These are phyloP conservation scores for Acanthochromis polyacanthus DNA, from an alignment of 2,113 vertebrate species.

Conservation along the genomic window DNA sequence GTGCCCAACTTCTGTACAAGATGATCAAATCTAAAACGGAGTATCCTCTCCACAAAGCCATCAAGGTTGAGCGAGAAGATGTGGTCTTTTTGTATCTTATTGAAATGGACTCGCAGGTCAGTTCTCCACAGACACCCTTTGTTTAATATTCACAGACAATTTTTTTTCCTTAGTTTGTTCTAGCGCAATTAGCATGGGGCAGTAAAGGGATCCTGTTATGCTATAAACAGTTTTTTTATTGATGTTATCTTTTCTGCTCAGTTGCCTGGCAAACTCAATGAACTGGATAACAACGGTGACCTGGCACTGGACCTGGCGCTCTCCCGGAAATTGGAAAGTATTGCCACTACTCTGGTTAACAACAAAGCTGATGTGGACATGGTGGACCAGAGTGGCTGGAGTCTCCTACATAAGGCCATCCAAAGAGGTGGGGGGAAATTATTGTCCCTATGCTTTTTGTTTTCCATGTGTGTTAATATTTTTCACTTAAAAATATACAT, in stretches of 20 bases:
- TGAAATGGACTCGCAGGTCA: conserved; percentile 98
- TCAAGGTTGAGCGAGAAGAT: conserved; percentile 97
- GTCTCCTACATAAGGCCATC: conserved; percentile 97
- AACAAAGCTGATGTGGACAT: conserved; percentile 95
- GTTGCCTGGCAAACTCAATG: conserved; percentile 95
- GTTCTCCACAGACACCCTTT: not conserved
- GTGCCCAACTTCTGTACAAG: conserved; percentile 95
- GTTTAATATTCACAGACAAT: not conserved
- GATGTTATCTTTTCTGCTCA: conserved; percentile 41
- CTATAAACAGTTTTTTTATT: not conserved
- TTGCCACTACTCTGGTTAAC: conserved; percentile 94
- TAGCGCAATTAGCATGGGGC: not conserved
- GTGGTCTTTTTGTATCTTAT: conserved; percentile 98
- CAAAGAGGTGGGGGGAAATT: conserved; percentile 89
- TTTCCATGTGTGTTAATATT: not conserved
- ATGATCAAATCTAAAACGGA: conserved; percentile 99
- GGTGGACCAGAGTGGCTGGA: conserved; percentile 96
- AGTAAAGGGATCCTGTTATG: not conserved
- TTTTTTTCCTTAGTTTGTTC: not conserved
- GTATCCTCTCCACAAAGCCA: conserved; percentile 97
- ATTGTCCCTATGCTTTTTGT: not conserved
- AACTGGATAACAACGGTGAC: conserved; percentile 95
- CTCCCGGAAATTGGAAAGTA: conserved; percentile 92
- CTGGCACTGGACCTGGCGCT: conserved; percentile 95
- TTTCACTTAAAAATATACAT: not conserved